Evolutionary conservation across 2,113 vertebrate species (phyloP).

Genomic region (Hoplias malabaricus): DNA sequence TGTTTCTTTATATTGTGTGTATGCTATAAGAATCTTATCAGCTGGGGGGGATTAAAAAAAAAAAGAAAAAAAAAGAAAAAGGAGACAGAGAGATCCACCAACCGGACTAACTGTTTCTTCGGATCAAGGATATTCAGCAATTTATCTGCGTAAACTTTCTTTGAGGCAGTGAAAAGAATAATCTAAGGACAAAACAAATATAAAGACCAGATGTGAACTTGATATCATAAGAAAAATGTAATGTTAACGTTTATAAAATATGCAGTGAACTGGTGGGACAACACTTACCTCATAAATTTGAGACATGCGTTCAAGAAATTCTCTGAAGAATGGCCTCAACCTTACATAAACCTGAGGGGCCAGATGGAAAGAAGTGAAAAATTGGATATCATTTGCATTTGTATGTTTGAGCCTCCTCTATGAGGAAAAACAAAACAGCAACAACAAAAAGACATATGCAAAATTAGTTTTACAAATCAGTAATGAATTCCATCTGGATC

Average conservation of each 20-base stretch:
- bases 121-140: slow-evolving; percentile 97
- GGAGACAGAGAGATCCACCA: slow-evolving; percentile 45
- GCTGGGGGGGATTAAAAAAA: too few species aligned
- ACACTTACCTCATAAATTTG: slow-evolving; percentile 94
- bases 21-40: too few species aligned
- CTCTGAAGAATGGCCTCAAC: slow-evolving; percentile 95
- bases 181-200: slow-evolving; percentile 73
- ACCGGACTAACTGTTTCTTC: slow-evolving; percentile 98
- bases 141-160: slow-evolving; percentile 99
- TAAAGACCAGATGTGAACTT: slow-evolving; percentile 10
- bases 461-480: too few species aligned
- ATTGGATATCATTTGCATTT: neutral
- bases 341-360: slow-evolving; percentile 88
- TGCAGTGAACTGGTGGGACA: neutral
- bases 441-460: neutral
- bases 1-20: too few species aligned
- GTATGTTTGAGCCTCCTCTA: neutral
- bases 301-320: slow-evolving; percentile 98
- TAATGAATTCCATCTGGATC: neutral
- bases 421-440: neutral
- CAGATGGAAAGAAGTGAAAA: neutral
- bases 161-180: slow-evolving; percentile 98
- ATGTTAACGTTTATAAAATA: neutral
- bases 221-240: neutral
- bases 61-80: neutral